Percentiles rank a stretch among this genome's conserved stretches.
Conservation (phyloP, 1,140 invertebrate genomes). For the Drosophila pseudoananassae region DNA sequence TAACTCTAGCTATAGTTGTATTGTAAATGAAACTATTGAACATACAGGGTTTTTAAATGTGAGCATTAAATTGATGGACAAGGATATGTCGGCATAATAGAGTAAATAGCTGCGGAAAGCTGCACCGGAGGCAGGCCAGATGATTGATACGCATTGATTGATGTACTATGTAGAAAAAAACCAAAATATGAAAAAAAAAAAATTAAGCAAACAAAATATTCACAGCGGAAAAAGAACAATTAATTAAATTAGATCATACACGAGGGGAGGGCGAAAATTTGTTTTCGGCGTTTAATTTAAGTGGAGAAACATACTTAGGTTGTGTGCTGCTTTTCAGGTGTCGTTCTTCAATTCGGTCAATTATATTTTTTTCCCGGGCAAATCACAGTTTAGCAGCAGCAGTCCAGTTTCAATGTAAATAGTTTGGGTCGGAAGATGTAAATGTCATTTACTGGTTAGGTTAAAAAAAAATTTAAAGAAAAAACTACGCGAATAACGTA, state of each 20-base stretch:
- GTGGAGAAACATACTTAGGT: constrained; percentile 62
- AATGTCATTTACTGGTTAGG: constrained; percentile 60
- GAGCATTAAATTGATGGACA: constrained; percentile 65
- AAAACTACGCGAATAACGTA: constrained; percentile 37
- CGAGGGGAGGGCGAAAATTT: constrained; percentile 20
- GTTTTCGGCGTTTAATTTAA: constrained; percentile 42
- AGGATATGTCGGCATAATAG: neutral
- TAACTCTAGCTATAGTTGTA: constrained; percentile 61
- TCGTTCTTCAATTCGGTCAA: constrained; percentile 74
- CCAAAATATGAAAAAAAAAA: constrained; percentile 7
- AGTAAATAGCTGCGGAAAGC: constrained; percentile 1
- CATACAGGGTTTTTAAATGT: constrained; percentile 82
- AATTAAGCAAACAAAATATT: constrained; percentile 21
- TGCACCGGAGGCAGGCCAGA: constrained; percentile 30
- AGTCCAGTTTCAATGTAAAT: constrained; percentile 74
- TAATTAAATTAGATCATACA: constrained; percentile 43
- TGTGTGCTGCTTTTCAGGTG: constrained; percentile 67
- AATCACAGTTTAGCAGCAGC: constrained; percentile 54
- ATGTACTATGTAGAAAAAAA: constrained; percentile 28
- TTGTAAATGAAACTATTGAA: constrained; percentile 74
- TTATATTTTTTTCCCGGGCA: constrained; percentile 62
- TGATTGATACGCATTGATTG: constrained; percentile 56
- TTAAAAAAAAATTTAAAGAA: constrained; percentile 17
- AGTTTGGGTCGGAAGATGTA: constrained; percentile 55
- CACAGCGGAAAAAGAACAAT: constrained; percentile 18